phyloP scores from a whole-genome alignment of 2,797 vertebrate species.

The Brachymystax lenok region DNA sequence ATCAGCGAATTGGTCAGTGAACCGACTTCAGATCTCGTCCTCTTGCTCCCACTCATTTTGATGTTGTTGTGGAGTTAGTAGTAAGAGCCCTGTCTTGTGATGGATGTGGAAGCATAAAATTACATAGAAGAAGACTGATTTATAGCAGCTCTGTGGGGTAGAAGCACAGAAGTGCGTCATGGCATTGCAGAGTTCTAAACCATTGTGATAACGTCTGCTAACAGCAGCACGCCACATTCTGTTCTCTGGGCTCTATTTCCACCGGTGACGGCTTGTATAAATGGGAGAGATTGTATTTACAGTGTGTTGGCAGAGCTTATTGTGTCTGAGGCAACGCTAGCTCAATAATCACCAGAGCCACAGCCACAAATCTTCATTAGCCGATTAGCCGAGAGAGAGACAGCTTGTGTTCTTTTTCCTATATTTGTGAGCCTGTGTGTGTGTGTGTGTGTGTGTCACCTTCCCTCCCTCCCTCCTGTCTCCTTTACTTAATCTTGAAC shows the following conservation, averaged over 20 bases:
- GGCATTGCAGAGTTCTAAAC: not conserved
- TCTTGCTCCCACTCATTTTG: conserved; percentile 54
- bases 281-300: conserved; percentile 66
- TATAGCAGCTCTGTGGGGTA: not conserved
- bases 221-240: not conserved
- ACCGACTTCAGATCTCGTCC: conserved; percentile 37
- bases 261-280: conserved; percentile 55
- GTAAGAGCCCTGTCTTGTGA: not conserved
- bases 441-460: conserved; percentile 11
- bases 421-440: conserved; percentile 44
- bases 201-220: not conserved
- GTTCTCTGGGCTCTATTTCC: conserved; percentile 36
- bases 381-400: conserved; percentile 71
- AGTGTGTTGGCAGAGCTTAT: conserved; percentile 57
- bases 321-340: conserved; percentile 43
- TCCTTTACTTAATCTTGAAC: conserved; percentile 49
- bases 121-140: not conserved
- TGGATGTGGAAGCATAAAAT: not conserved
- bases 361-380: conserved; percentile 79
- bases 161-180: not conserved
- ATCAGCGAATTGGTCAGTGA: conserved; percentile 38
- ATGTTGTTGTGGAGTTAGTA: conserved; percentile 37
- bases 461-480: conserved; percentile 44
- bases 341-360: conserved; percentile 73
- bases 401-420: conserved; percentile 67